Percentiles rank a stretch among this genome's conserved stretches.
phyloP scores from a whole-genome alignment of 2,888 invertebrate genomes.

The Caenorhabditis japonica region DNA sequence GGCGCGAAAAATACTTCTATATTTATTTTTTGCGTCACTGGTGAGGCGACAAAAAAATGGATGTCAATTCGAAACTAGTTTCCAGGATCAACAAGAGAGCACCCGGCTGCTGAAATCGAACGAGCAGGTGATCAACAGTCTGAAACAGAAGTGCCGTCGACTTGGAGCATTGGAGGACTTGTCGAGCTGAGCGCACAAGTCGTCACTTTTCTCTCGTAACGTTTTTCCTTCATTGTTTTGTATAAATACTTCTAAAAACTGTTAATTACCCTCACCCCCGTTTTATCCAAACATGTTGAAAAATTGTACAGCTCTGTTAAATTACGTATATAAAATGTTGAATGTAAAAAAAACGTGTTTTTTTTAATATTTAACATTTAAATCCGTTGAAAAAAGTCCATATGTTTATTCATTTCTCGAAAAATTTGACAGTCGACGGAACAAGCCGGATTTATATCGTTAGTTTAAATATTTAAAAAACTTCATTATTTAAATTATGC shows the following conservation, averaged over 20 bases:
- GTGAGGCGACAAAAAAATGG: no score
- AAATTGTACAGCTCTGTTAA: slow-evolving; percentile 13
- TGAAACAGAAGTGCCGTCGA: slow-evolving; percentile 40
- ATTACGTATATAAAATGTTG: neutral
- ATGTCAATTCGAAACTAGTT: slow-evolving; percentile 1
- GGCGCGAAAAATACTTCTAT: no score
- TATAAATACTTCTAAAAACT: neutral
- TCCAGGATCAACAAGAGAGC: slow-evolving; percentile 59
- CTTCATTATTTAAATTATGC: neutral
- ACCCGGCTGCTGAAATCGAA: slow-evolving; percentile 49
- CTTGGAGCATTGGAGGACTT: slow-evolving; percentile 19
- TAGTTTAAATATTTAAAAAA: neutral
- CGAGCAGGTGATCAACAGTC: slow-evolving; percentile 34
- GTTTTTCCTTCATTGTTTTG: slow-evolving; percentile 20
- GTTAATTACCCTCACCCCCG: neutral
- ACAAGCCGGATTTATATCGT: slow-evolving; percentile 14
- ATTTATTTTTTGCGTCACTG: no score
- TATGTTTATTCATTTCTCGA: slow-evolving; percentile 11
- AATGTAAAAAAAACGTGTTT: no score
- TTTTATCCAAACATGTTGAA: slow-evolving; percentile 5
- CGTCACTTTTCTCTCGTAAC: neutral
- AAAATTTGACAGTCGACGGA: neutral
- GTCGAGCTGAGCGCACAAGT: slow-evolving; percentile 7
- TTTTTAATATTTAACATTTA: neutral
- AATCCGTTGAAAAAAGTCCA: no score